A percentile compares a stretch with the other conserved stretches of the same genome.
These are phyloP conservation scores for Mesitornis unicolor DNA, from an alignment of 2,113 vertebrate genomes.

Conservation along the genomic window DNA sequence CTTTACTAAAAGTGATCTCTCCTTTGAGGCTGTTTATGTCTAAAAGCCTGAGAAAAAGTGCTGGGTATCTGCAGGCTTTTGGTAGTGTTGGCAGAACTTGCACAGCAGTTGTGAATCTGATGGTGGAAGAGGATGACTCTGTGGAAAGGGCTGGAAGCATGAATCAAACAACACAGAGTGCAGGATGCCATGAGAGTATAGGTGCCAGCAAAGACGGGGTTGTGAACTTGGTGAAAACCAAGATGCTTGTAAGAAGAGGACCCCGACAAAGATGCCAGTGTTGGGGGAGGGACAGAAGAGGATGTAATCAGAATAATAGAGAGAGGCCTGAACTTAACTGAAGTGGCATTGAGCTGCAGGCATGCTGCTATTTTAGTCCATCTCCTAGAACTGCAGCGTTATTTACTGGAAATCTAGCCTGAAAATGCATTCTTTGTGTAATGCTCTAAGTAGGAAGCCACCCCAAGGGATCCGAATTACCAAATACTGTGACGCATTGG, in stretches of 20 bases:
- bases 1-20: not conserved
- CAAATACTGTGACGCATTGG: conserved; percentile 33
- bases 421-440: conserved; percentile 59
- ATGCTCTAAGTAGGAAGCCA: conserved; percentile 30
- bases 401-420: conserved; percentile 67
- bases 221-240: not conserved
- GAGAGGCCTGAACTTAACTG: not conserved
- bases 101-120: not conserved
- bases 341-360: conserved; percentile 7
- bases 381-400: conserved; percentile 45
- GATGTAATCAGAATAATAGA: not conserved
- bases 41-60: not conserved
- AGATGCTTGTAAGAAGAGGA: not conserved
- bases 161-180: not conserved
- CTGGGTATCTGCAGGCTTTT: not conserved
- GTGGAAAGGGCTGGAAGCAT: not conserved
- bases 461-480: conserved; percentile 51
- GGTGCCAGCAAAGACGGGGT: not conserved
- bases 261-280: not conserved
- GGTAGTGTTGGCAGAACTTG: not conserved
- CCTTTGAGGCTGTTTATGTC: not conserved
- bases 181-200: not conserved
- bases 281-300: not conserved
- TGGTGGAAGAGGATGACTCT: not conserved
- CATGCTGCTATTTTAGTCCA: conserved; percentile 41